Base-by-base conservation (phyloP, 2,113 vertebrate species). In the Pelvicachromis taeniatus region DNA sequence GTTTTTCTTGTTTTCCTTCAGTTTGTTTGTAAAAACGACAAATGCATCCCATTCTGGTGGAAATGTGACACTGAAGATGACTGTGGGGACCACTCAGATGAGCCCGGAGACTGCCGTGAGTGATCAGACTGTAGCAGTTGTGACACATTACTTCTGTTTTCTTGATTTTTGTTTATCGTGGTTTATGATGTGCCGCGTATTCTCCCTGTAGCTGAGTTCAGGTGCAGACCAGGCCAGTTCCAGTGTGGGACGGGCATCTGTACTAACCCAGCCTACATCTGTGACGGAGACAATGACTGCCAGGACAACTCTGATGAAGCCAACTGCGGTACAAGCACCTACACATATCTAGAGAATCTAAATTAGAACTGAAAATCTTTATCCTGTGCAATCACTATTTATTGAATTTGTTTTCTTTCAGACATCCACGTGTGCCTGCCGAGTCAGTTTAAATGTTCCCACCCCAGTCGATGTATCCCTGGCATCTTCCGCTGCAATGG, bases 11-110 rank as follows among this genome's bases (percentile, higher is more conserved):
- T 78, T 4, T 68, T 52, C 68, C 13, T 89, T 68, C 94, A 99
- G 99, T 99, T 99, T 91, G 98, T 99, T 40, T 99, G 99, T 92
- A 99, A 98, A 96, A 99, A 99, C 0, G 99, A 99, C 95, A 99
- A 99, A 91, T 99, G 99, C 95, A 99, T 99, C 95, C 99, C 99
- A 80, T 99, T 99, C 94, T 99, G 99, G 99, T 99, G 99, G 99
- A 99, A 99, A 93, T 99, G 99, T 82, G 99, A 99, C 96, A 99
- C 99, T 0, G 99, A 99, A 88, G 99, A 99, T 1, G 99, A 99
- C 90, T 99, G 99, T 0, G 99, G 99, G 5, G 99, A 99, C 87
- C 97, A 97, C 0, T 99, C 99, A 0, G 98, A 99, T 0, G 99
- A 99, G 89, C 99, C 98, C 0, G 95, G 97, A 4, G 97, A 98